phyloP scores from a whole-genome alignment of 2,113 vertebrate genomes.

The Nerophis ophidion region DNA sequence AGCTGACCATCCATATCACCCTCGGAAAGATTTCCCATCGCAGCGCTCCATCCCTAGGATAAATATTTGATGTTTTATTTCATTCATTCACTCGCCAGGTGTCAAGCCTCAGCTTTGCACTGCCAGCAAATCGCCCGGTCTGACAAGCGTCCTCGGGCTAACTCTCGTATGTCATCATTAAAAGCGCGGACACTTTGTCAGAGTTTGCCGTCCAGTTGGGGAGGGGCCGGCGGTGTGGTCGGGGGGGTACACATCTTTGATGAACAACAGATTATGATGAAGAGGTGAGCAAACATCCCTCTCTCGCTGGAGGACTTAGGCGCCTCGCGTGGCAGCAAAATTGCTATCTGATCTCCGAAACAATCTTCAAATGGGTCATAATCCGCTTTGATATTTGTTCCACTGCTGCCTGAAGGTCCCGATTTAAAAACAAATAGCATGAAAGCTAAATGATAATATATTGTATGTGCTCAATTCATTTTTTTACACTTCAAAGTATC shows the following conservation, averaged over 20 bases:
- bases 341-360: slow-evolving; percentile 41
- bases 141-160: slow-evolving; percentile 45
- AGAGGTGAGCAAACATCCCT: slow-evolving; percentile 45
- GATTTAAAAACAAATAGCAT: not conserved
- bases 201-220: slow-evolving; percentile 39
- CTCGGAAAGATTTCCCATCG: slow-evolving; percentile 13
- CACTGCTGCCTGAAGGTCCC: slow-evolving; percentile 4
- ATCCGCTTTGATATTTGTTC: slow-evolving; percentile 36
- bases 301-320: slow-evolving; percentile 25
- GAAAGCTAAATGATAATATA: slow-evolving; percentile 13
- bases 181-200: slow-evolving; percentile 43
- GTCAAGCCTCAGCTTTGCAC: slow-evolving; percentile 30
- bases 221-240: slow-evolving; percentile 37
- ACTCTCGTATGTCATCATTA: slow-evolving; percentile 55
- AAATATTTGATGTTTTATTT: slow-evolving; percentile 9
- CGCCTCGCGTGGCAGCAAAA: slow-evolving; percentile 23
- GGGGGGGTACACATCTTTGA: slow-evolving; percentile 41
- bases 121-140: slow-evolving; percentile 21
- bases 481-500: too few species aligned
- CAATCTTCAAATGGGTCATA: slow-evolving; percentile 35
- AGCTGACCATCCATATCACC: not conserved
- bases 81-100: slow-evolving; percentile 24
- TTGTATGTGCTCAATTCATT: not conserved
- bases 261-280: slow-evolving; percentile 49
- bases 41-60: slow-evolving; percentile 17